These are phyloP conservation scores for Spicauda simplicius DNA, from an alignment of 2,888 invertebrate genomes.

Conservation along the genomic window DNA sequence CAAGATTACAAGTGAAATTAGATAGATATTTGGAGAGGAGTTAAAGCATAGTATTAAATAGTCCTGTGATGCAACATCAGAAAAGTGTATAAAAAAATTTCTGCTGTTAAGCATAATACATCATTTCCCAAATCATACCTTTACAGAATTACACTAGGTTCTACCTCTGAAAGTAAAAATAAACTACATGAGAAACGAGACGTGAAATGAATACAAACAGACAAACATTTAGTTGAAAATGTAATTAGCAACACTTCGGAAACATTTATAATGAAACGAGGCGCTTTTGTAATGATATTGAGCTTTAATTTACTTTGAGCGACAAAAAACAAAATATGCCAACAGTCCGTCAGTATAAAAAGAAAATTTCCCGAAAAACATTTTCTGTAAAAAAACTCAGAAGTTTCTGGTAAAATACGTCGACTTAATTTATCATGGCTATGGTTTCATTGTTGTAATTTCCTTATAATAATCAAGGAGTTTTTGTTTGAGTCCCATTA, in stretches of 20 bases:
- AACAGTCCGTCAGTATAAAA: neutral
- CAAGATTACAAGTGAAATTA: too few species aligned
- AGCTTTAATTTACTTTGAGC: constrained; percentile 18
- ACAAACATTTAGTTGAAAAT: constrained; percentile 19
- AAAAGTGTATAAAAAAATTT: too few species aligned
- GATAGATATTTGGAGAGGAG: too few species aligned
- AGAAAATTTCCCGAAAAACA: neutral
- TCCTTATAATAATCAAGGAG: neutral
- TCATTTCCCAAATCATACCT: too few species aligned
- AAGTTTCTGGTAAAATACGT: neutral
- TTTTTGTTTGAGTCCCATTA: too few species aligned
- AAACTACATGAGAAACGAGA: neutral
- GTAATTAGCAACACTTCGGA: constrained; percentile 20
- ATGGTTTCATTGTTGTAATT: neutral
- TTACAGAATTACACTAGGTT: too few species aligned
- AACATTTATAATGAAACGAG: constrained; percentile 29
- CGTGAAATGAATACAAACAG: neutral
- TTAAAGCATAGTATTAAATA: too few species aligned
- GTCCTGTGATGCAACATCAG: too few species aligned
- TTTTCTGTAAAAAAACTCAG: constrained; percentile 2
- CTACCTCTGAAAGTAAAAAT: neutral
- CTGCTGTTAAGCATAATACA: too few species aligned
- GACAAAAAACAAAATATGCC: constrained; percentile 14
- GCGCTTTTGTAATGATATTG: constrained; percentile 29
- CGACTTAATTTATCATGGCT: neutral